Percentiles rank a stretch among this genome's conserved stretches.
Conservation (phyloP, 2,113 vertebrate genomes). For the Mirounga angustirostris region DNA sequence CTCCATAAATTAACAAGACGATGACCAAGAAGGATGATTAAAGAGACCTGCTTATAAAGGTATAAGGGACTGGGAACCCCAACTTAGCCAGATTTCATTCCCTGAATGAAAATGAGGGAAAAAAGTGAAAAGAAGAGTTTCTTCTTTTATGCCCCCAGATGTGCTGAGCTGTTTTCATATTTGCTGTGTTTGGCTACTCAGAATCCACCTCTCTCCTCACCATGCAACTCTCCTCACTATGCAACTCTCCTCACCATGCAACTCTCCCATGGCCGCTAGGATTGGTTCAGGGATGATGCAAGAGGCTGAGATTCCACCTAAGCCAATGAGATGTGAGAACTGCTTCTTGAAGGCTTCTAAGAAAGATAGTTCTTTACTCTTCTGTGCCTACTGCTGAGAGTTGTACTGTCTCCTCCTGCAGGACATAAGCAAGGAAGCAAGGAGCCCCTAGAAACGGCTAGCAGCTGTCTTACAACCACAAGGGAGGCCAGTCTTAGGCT, state of each 20-base stretch:
- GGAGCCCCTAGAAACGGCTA: background rate
- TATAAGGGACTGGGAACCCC: background rate
- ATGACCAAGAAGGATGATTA: background rate
- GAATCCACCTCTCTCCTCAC: background rate
- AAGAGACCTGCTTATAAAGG: background rate
- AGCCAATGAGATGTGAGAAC: background rate
- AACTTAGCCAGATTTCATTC: background rate
- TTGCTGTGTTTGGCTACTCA: background rate
- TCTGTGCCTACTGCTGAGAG: background rate
- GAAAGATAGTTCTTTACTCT: background rate
- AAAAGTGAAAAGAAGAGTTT: background rate
- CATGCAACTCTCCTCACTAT: background rate
- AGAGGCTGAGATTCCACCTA: background rate
- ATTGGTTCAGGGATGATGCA: background rate
- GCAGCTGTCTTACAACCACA: background rate
- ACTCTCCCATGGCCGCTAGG: background rate
- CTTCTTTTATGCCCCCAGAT: background rate
- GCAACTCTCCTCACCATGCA: background rate
- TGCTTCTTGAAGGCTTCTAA: background rate
- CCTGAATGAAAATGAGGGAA: too few species aligned
- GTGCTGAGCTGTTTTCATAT: background rate
- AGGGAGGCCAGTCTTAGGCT: background rate
- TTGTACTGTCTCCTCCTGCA: background rate
- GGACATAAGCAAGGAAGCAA: background rate
- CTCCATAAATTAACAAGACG: conserved; percentile 1